Evolutionary conservation across 1,140 invertebrate species (phyloP).

Genomic region (Drosophila leontia): DNA sequence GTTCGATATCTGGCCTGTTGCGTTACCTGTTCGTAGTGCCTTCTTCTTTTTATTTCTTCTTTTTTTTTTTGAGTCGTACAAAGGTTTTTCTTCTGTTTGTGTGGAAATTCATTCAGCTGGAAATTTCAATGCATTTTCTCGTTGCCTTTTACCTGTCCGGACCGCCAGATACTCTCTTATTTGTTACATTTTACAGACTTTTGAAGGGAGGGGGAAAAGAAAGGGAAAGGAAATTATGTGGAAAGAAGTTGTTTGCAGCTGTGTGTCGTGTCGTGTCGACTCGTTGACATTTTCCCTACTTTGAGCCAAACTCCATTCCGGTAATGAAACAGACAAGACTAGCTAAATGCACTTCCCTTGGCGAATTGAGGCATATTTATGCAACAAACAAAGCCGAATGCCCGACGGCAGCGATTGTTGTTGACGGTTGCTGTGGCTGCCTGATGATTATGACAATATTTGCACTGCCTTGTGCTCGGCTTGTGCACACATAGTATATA

Average conservation of each 20-base stretch:
- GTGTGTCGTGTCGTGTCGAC: slow-evolving; percentile 7
- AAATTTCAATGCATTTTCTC: slow-evolving; percentile 28
- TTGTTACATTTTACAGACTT: slow-evolving; percentile 18
- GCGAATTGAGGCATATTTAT: slow-evolving; percentile 36
- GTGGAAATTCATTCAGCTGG: slow-evolving; percentile 39
- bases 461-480: slow-evolving; percentile 48
- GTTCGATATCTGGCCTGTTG: slow-evolving; percentile 19
- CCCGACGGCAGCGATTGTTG: slow-evolving; percentile 44
- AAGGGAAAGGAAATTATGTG: slow-evolving; percentile 43
- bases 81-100: slow-evolving; percentile 34
- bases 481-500: slow-evolving; percentile 45
- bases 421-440: slow-evolving; percentile 24
- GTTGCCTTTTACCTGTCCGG: slow-evolving; percentile 27
- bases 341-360: slow-evolving; percentile 17
- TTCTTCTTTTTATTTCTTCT: neutral
- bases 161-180: slow-evolving; percentile 3
- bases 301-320: slow-evolving; percentile 23
- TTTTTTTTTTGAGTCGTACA: slow-evolving; percentile 4
- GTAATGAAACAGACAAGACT: slow-evolving; percentile 49
- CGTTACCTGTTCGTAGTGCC: slow-evolving; percentile 6
- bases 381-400: slow-evolving; percentile 63
- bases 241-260: slow-evolving; percentile 40
- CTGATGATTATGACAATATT: slow-evolving; percentile 82
- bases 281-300: slow-evolving; percentile 31
- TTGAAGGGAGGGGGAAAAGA: neutral